A percentile compares a stretch with the other conserved stretches of the same genome.
These are phyloP conservation scores for Saguinus midas DNA, from an alignment of 2,113 vertebrate species.

Conservation along the genomic window DNA sequence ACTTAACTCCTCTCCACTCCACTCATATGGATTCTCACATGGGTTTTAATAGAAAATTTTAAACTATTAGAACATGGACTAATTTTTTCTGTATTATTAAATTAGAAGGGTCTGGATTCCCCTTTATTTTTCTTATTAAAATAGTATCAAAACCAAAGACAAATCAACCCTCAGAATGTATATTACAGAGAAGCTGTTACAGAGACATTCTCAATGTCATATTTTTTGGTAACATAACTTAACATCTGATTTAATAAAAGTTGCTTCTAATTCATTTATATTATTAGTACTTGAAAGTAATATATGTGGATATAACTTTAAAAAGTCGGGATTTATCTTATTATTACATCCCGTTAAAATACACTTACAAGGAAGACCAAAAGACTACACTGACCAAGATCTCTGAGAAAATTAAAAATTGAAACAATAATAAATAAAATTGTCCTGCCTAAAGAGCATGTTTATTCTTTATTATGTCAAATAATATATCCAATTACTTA, in stretches of 20 bases:
- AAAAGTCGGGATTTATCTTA: conserved; percentile 62
- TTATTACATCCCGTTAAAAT: conserved; percentile 60
- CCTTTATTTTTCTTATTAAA: conserved; percentile 11
- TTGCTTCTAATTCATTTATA: not conserved
- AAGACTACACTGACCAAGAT: not conserved
- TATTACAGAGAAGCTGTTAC: not conserved
- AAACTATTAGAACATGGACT: not conserved
- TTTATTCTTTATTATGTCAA: conserved; percentile 42
- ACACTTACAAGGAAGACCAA: not conserved
- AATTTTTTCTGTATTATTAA: not conserved
- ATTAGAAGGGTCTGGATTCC: not conserved
- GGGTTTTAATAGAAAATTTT: not conserved
- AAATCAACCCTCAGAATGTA: not conserved
- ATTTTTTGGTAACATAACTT: conserved; percentile 26
- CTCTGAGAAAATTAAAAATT: conserved; percentile 44
- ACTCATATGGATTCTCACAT: not conserved
- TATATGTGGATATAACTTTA: conserved; percentile 46
- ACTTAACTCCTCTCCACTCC: not conserved
- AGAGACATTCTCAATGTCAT: not conserved
- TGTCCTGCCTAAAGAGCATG: not conserved
- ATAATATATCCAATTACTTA: conserved; percentile 7
- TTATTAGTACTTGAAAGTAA: not conserved
- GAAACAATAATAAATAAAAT: conserved; percentile 26
- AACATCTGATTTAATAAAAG: conserved; percentile 24
- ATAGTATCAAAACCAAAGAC: not conserved